Evolutionary conservation across 2,888 invertebrate genomes (phyloP).

Genomic region (Resseliella maxima): DNA sequence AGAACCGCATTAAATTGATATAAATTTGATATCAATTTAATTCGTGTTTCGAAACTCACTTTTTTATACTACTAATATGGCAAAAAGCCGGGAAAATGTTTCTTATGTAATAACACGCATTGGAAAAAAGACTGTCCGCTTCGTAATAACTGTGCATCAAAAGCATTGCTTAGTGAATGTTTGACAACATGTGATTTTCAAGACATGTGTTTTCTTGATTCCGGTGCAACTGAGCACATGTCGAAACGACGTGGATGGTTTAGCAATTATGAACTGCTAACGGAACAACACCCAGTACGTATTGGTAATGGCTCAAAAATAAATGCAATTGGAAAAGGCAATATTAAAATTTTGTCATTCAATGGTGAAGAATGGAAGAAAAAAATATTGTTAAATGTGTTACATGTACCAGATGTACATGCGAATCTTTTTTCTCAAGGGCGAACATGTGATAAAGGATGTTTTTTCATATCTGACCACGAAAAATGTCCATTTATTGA

Average conservation of each 20-base stretch:
- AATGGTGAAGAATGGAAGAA: constrained; percentile 59
- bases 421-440: constrained; percentile 60
- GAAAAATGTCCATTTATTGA: constrained; percentile 57
- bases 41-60: no score
- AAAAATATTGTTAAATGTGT: constrained; percentile 59
- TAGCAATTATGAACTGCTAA: constrained; percentile 26
- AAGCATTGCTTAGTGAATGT: no score
- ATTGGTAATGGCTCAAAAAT: constrained; percentile 59
- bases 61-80: no score
- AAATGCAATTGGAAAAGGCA: constrained; percentile 58
- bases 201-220: constrained; percentile 59
- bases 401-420: constrained; percentile 59
- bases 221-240: constrained; percentile 61
- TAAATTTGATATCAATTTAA: no score
- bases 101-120: no score
- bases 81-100: no score
- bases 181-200: no score
- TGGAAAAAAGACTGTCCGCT: no score
- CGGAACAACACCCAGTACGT: constrained; percentile 56
- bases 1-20: no score
- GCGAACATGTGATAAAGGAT: constrained; percentile 59
- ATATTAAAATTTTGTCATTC: constrained; percentile 59
- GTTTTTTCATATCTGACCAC: constrained; percentile 55
- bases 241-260: constrained; percentile 58
- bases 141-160: no score